phyloP scores from a whole-genome alignment of 2,888 invertebrate species.

The Eupithecia inturbata region DNA sequence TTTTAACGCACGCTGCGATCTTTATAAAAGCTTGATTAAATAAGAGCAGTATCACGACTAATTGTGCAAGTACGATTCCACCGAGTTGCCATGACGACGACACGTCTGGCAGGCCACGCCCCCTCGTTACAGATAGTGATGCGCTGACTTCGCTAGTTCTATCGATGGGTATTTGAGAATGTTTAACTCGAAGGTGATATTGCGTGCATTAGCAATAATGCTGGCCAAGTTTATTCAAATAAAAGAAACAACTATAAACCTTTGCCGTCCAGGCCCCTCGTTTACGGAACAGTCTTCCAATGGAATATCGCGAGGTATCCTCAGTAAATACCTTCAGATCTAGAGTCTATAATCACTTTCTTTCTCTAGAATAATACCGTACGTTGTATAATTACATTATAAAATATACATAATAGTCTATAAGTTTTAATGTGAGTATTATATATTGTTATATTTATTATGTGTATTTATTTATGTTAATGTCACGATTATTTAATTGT shows the following conservation, averaged over 20 bases:
- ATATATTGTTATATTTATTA: no score
- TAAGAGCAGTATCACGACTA: conserved; percentile 18
- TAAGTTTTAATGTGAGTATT: no score
- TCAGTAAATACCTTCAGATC: no score
- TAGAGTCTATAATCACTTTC: no score
- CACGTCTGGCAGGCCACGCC: conserved; percentile 44
- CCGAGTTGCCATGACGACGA: conserved; percentile 50
- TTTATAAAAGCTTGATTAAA: not conserved
- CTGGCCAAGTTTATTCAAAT: not conserved
- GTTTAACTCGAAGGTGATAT: conserved; percentile 7
- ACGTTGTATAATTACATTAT: no score
- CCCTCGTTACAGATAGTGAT: conserved; percentile 33
- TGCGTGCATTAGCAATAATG: not conserved
- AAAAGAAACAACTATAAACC: not conserved
- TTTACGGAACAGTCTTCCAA: no score
- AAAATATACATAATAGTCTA: no score
- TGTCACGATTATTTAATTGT: no score
- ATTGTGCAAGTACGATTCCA: conserved; percentile 25
- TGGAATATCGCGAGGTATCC: no score
- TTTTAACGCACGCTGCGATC: not conserved
- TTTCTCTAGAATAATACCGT: no score
- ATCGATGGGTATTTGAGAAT: conserved; percentile 26
- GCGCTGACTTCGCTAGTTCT: conserved; percentile 24
- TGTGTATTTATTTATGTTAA: no score
- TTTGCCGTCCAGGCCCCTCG: no score